Conservation (phyloP, 2,797 vertebrate species). For the Mormyrus hasselquistii region DNA sequence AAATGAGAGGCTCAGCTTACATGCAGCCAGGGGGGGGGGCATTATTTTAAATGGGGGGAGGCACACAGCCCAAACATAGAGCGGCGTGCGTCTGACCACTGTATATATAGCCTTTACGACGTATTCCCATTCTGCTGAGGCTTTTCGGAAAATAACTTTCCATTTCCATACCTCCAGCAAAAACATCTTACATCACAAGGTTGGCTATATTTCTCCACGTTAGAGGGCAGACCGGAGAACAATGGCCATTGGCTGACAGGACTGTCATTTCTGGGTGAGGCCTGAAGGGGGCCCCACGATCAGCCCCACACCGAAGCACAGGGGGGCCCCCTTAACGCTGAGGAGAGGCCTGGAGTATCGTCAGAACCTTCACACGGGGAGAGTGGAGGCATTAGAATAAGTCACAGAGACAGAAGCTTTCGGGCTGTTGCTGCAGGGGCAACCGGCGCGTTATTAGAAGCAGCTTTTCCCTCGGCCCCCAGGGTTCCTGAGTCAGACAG, state of each 20-base stretch:
- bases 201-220: slow-evolving; percentile 46
- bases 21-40: background rate
- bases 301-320: background rate
- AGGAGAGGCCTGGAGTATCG: background rate
- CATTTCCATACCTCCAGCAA: slow-evolving; percentile 53
- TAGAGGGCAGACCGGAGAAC: slow-evolving; percentile 39
- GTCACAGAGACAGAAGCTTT: background rate
- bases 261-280: slow-evolving; percentile 38
- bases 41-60: background rate
- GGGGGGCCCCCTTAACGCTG: background rate
- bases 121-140: slow-evolving; percentile 50
- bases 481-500: background rate
- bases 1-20: background rate
- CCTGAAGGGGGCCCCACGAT: background rate
- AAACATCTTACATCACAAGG: slow-evolving; percentile 57
- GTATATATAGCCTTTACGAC: background rate
- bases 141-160: slow-evolving; percentile 51
- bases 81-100: background rate
- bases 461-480: background rate
- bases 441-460: slow-evolving; percentile 12
- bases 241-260: slow-evolving; percentile 44
- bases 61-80: background rate
- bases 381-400: background rate
- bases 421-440: background rate
- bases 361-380: background rate